Conservation (phyloP, 2,113 vertebrate genomes). For the Microtus richardsoni region DNA sequence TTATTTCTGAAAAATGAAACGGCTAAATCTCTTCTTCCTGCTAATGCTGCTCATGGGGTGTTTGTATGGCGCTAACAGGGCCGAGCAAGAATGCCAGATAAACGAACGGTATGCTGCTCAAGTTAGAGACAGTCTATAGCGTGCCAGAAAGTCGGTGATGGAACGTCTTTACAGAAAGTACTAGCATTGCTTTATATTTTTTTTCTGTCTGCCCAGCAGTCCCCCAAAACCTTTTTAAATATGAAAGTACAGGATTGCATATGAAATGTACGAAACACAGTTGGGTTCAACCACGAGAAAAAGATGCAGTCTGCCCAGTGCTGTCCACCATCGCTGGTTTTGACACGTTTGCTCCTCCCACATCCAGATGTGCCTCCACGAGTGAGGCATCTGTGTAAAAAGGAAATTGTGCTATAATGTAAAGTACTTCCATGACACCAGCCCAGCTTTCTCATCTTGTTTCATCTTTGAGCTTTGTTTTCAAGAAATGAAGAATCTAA, state of each 20-base stretch:
- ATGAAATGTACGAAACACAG: background rate
- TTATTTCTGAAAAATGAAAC: conserved; percentile 56
- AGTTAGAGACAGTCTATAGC: background rate
- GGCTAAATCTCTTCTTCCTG: background rate
- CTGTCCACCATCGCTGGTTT: background rate
- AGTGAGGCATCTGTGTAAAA: background rate
- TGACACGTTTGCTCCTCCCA: background rate
- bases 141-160: background rate
- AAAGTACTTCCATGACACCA: background rate
- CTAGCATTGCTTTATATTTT: background rate
- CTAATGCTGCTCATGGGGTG: background rate
- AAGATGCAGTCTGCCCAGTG: background rate
- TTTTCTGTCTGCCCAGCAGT: background rate
- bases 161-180: background rate
- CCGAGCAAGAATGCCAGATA: background rate
- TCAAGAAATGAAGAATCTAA: background rate
- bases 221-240: background rate
- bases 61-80: background rate
- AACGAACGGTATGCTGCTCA: background rate
- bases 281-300: conserved; percentile 1
- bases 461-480: background rate
- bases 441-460: background rate
- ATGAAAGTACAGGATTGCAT: conserved; percentile 17
- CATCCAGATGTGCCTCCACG: background rate
- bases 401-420: background rate